Evolutionary conservation across 2,797 vertebrate genomes (phyloP).

Genomic region (Lacerta agilis): DNA sequence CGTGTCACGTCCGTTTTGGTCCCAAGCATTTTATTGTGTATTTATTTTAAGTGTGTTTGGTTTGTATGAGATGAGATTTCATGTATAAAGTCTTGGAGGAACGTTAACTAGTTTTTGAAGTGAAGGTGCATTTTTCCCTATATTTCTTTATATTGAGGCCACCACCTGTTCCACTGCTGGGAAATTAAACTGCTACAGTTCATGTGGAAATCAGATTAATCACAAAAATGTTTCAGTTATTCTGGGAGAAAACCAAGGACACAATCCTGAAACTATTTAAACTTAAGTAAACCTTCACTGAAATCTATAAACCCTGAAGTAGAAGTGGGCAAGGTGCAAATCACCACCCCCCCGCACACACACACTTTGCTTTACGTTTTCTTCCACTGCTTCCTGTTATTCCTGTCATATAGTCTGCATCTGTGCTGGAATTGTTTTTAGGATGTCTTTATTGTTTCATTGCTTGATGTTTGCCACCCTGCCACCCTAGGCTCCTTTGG

Average conservation of each 20-base stretch:
- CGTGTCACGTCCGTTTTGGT: neutral
- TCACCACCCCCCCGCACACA: slow-evolving; percentile 11
- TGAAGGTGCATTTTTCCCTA: slow-evolving; percentile 40
- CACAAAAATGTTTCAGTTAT: slow-evolving; percentile 52
- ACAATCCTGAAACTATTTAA: slow-evolving; percentile 18
- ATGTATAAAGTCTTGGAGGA: slow-evolving; percentile 16
- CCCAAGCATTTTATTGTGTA: slow-evolving; percentile 44
- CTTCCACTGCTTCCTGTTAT: slow-evolving; percentile 6
- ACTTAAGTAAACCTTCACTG: neutral
- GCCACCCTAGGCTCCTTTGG: too few species aligned
- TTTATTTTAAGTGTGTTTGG: slow-evolving; percentile 32
- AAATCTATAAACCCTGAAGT: neutral
- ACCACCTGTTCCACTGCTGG: slow-evolving; percentile 55
- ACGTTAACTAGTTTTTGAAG: slow-evolving; percentile 39
- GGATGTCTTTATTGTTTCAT: too few species aligned
- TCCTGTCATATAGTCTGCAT: neutral
- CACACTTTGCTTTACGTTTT: neutral
- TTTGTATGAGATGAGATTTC: slow-evolving; percentile 53
- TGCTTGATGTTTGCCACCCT: too few species aligned
- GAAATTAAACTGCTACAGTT: slow-evolving; percentile 64
- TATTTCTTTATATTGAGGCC: slow-evolving; percentile 59
- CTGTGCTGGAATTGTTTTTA: too few species aligned
- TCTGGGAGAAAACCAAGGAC: slow-evolving; percentile 44
- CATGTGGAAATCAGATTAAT: slow-evolving; percentile 63
- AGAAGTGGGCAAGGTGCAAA: neutral